Conservation (phyloP, 2,113 vertebrate species). For the Poecilia latipinna region DNA sequence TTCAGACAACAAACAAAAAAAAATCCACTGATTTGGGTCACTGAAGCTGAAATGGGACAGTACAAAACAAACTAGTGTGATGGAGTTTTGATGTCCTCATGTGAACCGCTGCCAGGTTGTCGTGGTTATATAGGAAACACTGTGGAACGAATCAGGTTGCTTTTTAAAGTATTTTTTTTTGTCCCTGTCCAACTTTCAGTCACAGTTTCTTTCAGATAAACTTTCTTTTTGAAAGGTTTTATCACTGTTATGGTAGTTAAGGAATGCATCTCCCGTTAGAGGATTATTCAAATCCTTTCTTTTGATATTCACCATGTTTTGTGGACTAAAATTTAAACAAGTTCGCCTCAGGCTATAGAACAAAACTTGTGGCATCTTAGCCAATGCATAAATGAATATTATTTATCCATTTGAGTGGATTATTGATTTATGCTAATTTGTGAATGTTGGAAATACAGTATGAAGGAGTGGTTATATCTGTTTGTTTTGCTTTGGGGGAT, state of each 20-base stretch:
- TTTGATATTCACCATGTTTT: constrained; percentile 58
- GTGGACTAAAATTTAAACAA: constrained; percentile 47
- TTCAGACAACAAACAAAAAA: constrained; percentile 32
- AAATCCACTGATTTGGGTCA: constrained; percentile 51
- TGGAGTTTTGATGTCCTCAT: constrained; percentile 35
- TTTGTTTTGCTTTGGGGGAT: constrained; percentile 44
- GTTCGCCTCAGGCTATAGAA: constrained; percentile 33
- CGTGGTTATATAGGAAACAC: constrained; percentile 33
- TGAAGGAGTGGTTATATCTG: constrained; percentile 16
- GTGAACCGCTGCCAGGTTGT: constrained; percentile 39
- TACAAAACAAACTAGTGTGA: constrained; percentile 42
- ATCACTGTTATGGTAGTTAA: constrained; percentile 36
- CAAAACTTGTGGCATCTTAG: constrained; percentile 32
- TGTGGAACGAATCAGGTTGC: constrained; percentile 33
- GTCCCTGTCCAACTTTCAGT: constrained; percentile 44
- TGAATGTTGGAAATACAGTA: constrained; percentile 32
- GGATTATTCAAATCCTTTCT: constrained; percentile 62
- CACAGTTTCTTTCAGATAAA: constrained; percentile 10
- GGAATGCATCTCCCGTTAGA: constrained; percentile 18
- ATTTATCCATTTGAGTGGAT: constrained; percentile 53
- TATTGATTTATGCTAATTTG: constrained; percentile 59
- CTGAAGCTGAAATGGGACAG: constrained; percentile 28
- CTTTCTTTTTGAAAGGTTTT: constrained; percentile 36
- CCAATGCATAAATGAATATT: constrained; percentile 67
- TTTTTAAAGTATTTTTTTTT: constrained; percentile 33